Conservation (phyloP, 2,797 vertebrate genomes). For the Muscicapa striata region DNA sequence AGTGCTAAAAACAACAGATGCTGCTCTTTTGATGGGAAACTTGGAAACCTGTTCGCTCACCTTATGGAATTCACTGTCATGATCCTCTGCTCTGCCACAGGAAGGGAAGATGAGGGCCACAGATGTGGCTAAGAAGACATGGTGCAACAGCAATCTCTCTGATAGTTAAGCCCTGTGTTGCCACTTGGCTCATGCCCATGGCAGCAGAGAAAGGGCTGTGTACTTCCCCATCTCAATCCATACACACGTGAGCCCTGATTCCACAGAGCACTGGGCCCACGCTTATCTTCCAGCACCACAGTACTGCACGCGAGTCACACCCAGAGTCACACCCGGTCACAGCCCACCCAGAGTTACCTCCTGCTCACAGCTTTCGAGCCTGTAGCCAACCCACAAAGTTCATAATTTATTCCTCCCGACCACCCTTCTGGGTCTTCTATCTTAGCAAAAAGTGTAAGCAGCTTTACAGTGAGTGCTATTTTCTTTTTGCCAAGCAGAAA, state of each 20-base stretch:
- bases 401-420: rapidly evolving
- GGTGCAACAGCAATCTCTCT: neutral
- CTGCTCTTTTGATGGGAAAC: constrained; percentile 52
- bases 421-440: neutral
- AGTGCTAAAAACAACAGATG: constrained; percentile 68
- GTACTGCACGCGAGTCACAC: neutral
- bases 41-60: constrained; percentile 26
- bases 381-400: neutral
- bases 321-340: neutral
- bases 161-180: neutral
- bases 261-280: neutral
- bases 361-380: neutral
- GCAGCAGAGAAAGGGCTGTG: neutral
- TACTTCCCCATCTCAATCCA: rapidly evolving
- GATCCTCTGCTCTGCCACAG: neutral
- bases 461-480: neutral
- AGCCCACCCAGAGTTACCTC: neutral
- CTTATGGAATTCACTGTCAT: constrained; percentile 30
- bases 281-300: neutral
- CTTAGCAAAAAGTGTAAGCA: neutral
- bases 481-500: neutral
- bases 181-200: neutral
- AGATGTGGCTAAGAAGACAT: neutral
- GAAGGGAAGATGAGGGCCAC: neutral
- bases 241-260: neutral